Percentiles rank a stretch among this genome's conserved stretches.
Evolutionary conservation across 1,140 invertebrate species (phyloP).

Genomic region (Macrobrachium nipponense): DNA sequence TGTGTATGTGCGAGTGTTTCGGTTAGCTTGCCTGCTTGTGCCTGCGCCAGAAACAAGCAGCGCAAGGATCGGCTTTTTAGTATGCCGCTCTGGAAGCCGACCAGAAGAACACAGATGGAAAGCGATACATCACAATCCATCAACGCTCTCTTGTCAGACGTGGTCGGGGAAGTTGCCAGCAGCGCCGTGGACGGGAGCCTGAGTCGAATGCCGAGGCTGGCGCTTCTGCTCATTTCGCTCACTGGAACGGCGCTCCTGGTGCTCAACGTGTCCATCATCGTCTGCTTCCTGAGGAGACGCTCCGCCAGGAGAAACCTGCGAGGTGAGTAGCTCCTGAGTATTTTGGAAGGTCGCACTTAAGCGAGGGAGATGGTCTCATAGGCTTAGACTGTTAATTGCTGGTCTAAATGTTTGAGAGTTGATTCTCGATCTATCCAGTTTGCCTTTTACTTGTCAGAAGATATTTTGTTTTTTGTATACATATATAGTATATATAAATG

Average conservation of each 20-base stretch:
- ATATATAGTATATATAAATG: too few relatives aligned
- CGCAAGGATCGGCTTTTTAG: too few relatives aligned
- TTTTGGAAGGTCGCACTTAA: background rate
- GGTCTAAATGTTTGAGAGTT: too few relatives aligned
- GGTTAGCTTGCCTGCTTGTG: too few relatives aligned
- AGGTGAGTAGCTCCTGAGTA: constrained; percentile 7
- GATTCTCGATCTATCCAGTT: too few relatives aligned
- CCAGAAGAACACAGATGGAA: too few relatives aligned
- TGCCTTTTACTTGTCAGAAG: too few relatives aligned
- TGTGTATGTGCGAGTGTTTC: background rate
- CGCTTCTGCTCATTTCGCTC: constrained; percentile 36
- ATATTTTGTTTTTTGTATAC: too few relatives aligned
- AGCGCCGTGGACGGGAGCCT: background rate
- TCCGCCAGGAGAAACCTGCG: constrained; percentile 25
- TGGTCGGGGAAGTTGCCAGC: constrained; percentile 3
- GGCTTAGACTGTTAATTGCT: too few relatives aligned
- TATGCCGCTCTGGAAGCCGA: too few relatives aligned
- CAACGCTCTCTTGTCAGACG: background rate
- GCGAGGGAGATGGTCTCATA: background rate
- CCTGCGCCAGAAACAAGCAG: too few relatives aligned
- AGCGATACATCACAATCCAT: background rate
- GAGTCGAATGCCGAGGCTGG: constrained; percentile 34
- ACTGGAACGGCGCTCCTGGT: constrained; percentile 40
- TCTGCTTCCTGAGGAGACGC: constrained; percentile 38
- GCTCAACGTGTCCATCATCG: constrained; percentile 53